Conservation (phyloP, 2,888 invertebrate genomes). For the Tenthredo notha region DNA sequence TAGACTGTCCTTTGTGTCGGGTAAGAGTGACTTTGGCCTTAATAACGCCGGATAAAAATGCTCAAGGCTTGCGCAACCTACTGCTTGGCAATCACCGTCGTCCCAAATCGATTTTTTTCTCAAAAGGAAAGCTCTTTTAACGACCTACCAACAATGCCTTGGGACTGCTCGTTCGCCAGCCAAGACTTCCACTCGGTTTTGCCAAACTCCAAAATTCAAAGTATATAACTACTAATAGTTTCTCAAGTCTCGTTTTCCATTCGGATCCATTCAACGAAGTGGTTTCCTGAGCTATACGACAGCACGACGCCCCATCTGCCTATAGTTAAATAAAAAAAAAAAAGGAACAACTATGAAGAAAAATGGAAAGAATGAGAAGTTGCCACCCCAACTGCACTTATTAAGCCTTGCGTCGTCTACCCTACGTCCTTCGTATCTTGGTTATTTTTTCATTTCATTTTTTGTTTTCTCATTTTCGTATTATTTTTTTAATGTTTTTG, state of each 20-base stretch:
- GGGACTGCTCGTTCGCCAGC: constrained; percentile 23
- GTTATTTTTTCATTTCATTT: neutral
- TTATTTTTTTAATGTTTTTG: neutral
- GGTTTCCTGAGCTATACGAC: neutral
- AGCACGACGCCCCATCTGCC: neutral
- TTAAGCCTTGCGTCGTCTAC: constrained; percentile 15
- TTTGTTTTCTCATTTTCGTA: neutral
- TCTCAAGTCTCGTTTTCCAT: neutral
- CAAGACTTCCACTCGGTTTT: constrained; percentile 39
- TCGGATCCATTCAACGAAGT: constrained; percentile 14
- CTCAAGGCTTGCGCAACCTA: constrained; percentile 42
- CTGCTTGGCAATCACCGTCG: constrained; percentile 47
- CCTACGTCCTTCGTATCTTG: neutral
- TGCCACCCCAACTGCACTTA: neutral
- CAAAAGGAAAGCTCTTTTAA: constrained; percentile 51
- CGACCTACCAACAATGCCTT: constrained; percentile 44
- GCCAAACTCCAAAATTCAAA: constrained; percentile 25
- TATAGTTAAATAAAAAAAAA: neutral
- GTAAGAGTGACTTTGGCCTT: constrained; percentile 47
- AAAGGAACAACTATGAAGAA: neutral
- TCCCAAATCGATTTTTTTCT: constrained; percentile 44
- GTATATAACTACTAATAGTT: constrained; percentile 26
- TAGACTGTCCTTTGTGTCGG: constrained; percentile 46
- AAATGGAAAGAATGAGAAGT: neutral
- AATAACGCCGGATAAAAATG: constrained; percentile 50